phyloP scores from a whole-genome alignment of 2,888 invertebrate genomes.

The Bellardia bayeri region DNA sequence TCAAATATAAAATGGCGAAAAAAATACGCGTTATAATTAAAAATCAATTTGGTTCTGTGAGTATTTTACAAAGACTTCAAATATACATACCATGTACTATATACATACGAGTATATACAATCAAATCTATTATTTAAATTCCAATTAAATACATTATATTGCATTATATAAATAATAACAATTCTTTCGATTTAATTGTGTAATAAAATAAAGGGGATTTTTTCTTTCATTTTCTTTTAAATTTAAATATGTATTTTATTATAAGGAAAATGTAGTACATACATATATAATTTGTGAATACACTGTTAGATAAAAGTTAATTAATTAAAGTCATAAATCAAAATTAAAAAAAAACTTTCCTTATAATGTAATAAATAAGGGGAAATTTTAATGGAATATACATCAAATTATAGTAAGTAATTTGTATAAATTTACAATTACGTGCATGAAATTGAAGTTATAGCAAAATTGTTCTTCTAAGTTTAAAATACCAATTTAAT shows the following conservation, averaged over 20 bases:
- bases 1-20: conserved; percentile 55
- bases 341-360: neutral
- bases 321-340: conserved; percentile 15
- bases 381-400: neutral
- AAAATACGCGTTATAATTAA: conserved; percentile 62
- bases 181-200: conserved; percentile 16
- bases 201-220: conserved; percentile 1
- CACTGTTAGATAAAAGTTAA: conserved; percentile 14
- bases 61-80: conserved; percentile 31
- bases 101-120: neutral
- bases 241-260: conserved; percentile 11
- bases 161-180: conserved; percentile 29
- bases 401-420: neutral
- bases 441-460: neutral
- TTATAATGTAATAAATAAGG: neutral
- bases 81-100: neutral
- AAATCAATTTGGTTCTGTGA: conserved; percentile 63
- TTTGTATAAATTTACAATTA: neutral
- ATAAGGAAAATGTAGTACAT: neutral
- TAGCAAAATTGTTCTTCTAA: neutral
- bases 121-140: conserved; percentile 65
- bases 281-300: neutral
- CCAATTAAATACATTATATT: conserved; percentile 60
- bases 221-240: neutral
- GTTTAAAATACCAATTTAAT: neutral